These are phyloP conservation scores for Chloebia gouldiae DNA, from an alignment of 2,113 vertebrate genomes.

Conservation along the genomic window DNA sequence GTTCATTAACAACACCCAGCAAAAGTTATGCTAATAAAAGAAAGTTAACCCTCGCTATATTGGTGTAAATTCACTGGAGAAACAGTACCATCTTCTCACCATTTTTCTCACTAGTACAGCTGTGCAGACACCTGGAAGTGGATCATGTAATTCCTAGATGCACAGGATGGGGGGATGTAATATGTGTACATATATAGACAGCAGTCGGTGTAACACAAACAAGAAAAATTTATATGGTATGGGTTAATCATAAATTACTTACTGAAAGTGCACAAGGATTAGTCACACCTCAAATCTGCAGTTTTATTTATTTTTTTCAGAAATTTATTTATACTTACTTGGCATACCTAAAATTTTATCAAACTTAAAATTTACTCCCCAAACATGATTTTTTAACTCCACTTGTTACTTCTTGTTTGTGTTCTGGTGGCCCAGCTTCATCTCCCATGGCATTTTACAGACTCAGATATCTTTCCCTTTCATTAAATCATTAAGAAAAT, in stretches of 20 bases:
- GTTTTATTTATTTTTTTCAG: neutral
- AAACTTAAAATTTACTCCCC: neutral
- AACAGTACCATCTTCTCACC: neutral
- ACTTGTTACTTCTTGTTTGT: neutral
- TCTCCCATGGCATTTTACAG: neutral
- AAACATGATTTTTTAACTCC: neutral
- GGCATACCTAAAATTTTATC: neutral
- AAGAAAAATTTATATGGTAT: neutral
- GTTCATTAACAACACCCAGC: constrained; percentile 76
- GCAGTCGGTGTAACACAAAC: neutral
- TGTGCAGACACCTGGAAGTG: neutral
- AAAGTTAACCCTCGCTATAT: constrained; percentile 74
- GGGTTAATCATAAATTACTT: neutral
- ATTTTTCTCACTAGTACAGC: neutral
- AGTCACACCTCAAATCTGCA: neutral
- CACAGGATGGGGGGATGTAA: neutral
- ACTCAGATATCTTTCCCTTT: neutral
- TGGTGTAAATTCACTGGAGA: constrained; percentile 70
- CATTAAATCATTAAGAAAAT: neutral
- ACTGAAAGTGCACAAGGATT: neutral
- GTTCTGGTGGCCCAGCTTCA: neutral
- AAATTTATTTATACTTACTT: neutral
- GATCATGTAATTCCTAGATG: neutral
- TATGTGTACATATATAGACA: neutral
- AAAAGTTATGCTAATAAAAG: constrained; percentile 84